Base-by-base conservation (phyloP, 1,140 invertebrate species). In the Drosophila auraria region DNA sequence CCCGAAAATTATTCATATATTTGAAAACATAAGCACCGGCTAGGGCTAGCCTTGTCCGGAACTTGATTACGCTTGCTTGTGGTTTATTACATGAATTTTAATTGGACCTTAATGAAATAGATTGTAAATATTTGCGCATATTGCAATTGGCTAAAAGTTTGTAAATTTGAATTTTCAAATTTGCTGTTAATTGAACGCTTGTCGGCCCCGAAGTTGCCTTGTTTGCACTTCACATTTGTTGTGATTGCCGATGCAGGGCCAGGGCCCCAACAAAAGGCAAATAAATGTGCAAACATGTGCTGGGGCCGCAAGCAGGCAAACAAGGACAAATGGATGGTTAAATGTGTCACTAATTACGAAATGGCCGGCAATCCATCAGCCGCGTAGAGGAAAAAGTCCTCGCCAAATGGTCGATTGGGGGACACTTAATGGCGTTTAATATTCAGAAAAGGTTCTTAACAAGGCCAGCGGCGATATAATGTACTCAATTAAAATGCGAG, bases 271-370 rank as follows among this genome's bases (percentile, higher is more conserved):
- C 54, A 59, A 75, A 58, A 63, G 17, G 65, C 75, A 78, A 80
- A 80, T 69, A 68, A 69, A 58, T 58, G 20, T 51, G 58, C 42
- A 83, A 75, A 83, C 51, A 83, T 56, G 17, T 51, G 60, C 69
- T 17, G 20, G 20, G 68, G 65, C 36, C 54, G 14, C 30, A 45
- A 30, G 40, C 60, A 38, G 27, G 45, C 70, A 72, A 60, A 72
- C 70, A 53, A 38, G 69, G 71, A 17, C 38, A 73, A 61, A 60
- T 61, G 38, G 71, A 61, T 73, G 71, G 69, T 51, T 74, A 73
- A 74, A 73, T 74, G 69, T 74, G 71, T 61, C 71, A 50, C 50
- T 72, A 79, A 63, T 77, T 77, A 66, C 45, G 12, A 64, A 80
- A 83, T 70, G 50, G 44, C 65, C 45, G 44, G 50, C 51, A 60